Evolutionary conservation across 2,888 invertebrate genomes (phyloP).

Genomic region (Laspeyria flexula): DNA sequence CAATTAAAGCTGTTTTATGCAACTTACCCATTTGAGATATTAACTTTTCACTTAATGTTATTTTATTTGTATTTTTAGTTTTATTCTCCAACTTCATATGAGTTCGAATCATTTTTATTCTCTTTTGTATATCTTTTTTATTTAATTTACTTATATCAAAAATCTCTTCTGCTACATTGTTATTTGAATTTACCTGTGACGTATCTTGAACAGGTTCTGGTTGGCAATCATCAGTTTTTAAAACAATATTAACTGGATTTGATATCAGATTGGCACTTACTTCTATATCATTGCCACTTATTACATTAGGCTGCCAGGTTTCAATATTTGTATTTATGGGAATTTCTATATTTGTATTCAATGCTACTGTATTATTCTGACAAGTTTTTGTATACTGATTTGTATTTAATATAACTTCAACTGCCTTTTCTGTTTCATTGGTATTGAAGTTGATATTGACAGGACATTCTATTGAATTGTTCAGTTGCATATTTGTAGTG

Average conservation of each 20-base stretch:
- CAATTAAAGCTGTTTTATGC: too few species aligned
- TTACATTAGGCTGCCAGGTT: not conserved
- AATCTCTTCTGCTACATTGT: not conserved
- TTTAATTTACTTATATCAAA: not conserved
- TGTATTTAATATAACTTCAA: not conserved
- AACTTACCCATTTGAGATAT: not conserved
- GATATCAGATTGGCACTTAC: not conserved
- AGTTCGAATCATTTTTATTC: not conserved
- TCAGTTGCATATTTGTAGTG: not conserved
- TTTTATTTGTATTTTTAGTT: not conserved
- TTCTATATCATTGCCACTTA: not conserved
- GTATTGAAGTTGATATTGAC: not conserved
- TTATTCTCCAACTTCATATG: not conserved
- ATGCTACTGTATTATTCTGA: not conserved
- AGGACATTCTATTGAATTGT: not conserved
- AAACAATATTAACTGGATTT: conserved; percentile 1
- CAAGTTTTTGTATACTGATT: not conserved
- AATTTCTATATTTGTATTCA: not conserved
- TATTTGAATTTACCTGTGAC: not conserved
- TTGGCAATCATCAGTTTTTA: not conserved
- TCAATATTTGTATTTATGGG: not conserved
- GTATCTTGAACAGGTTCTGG: not conserved
- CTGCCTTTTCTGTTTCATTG: not conserved
- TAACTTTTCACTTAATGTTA: not conserved
- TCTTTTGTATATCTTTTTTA: not conserved